Base-by-base conservation (phyloP, 2,888 invertebrate genomes). In the Philopedon plagiatum region DNA sequence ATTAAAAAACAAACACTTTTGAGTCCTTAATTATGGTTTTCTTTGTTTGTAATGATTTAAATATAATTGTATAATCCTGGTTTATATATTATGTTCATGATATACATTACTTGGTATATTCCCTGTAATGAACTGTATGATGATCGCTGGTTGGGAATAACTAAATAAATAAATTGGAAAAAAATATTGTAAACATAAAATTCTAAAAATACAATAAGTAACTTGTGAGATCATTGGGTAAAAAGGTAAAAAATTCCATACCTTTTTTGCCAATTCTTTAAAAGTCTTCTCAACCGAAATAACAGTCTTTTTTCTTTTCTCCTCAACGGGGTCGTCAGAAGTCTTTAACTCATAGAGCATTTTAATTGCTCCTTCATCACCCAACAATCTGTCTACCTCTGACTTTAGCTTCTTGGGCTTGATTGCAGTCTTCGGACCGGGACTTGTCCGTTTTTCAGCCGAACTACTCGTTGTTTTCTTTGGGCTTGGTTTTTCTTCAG, bases 301-400 rank as follows among this genome's bases (percentile, higher is more conserved):
- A 1, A 81, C 78, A 23, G 80, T 77, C 74, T 80, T 81, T 68
- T 60, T 74, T 60, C 68, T 56, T 64, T 79, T 81, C 65, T 80
- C 83, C 0, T 74, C 54, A 9, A 76, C 71, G 11, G 74, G 49
- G 21, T 81, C 86, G n/a, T 87, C 86, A 0, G 85, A 83, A 63
- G 85, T 86, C 78, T 94, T 93, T 0, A 95, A 89, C 19, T 94
- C 92, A 80, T 93, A 94, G 44, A 95, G 87, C 91, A 95, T 92
- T 84, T 95, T 95, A 1, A 94, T 92, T 2, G 95, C 94, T 0
- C 95, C 95, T 82, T 95, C 95, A 82, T 95, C 95, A 86, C 93
- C 93, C 72, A 95, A 86, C 60, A 95, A 84, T 71, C 88, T 90
- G 80, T 94, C 94, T 62, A 95, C 88, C 86, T 95, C 95, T 18